Conservation (phyloP, 2,113 vertebrate species). For the Hydropotes inermis region DNA sequence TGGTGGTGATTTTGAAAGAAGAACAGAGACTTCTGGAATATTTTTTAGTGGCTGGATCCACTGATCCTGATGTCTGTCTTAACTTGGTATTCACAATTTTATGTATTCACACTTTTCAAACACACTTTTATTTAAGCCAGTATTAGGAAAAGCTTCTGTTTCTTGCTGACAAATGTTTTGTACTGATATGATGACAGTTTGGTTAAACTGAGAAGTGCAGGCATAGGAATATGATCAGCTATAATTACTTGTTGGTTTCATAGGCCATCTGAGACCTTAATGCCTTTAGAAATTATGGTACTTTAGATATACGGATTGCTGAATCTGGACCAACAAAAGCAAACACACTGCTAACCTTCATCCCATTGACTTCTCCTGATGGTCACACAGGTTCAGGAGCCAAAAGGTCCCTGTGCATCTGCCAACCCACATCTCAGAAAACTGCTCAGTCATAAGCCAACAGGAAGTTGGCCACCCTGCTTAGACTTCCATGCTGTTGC, state of each 20-base stretch:
- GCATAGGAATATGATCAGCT: not conserved
- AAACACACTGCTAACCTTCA: not conserved
- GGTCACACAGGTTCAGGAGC: not conserved
- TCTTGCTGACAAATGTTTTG: not conserved
- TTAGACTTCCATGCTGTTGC: not conserved
- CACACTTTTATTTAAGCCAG: not conserved
- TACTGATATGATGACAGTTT: not conserved
- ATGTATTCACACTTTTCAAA: not conserved
- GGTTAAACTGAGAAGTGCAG: not conserved
- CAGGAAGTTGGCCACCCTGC: fast-evolving
- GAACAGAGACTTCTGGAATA: not conserved
- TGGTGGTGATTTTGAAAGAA: not conserved
- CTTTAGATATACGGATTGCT: not conserved
- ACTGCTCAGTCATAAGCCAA: not conserved
- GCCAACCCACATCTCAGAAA: not conserved
- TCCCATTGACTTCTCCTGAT: not conserved
- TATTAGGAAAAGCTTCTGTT: not conserved
- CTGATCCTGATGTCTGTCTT: not conserved
- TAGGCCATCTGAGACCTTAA: not conserved
- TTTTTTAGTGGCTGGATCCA: not conserved
- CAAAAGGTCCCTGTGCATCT: not conserved
- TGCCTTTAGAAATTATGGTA: not conserved
- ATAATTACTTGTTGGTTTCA: not conserved
- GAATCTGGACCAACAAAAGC: not conserved
- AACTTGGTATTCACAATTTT: not conserved